Evolutionary conservation across 2,888 invertebrate species (phyloP).

Genomic region (Nephrocerus scutellatus): DNA sequence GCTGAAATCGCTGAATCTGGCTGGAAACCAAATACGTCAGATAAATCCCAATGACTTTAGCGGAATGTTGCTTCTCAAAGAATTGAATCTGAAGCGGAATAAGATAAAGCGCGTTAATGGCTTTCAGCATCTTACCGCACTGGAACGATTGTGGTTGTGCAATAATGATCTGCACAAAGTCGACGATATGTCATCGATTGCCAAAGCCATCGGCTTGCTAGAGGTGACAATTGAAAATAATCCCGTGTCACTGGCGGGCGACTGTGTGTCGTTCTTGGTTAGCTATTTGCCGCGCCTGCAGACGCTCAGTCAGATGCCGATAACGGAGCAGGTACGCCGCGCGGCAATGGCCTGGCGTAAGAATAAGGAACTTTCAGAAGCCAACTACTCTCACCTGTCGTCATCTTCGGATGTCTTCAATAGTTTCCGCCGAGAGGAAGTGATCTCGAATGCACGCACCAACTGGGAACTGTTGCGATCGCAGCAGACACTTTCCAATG

Average conservation of each 20-base stretch:
- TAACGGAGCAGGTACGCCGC: constrained; percentile 69
- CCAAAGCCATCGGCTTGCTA: constrained; percentile 66
- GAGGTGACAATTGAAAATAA: constrained; percentile 85
- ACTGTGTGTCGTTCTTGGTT: constrained; percentile 74
- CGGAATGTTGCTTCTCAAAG: constrained; percentile 70
- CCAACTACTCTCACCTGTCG: constrained; percentile 46
- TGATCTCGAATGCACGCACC: constrained; percentile 78
- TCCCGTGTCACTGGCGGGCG: constrained; percentile 71
- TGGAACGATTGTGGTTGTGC: constrained; percentile 52
- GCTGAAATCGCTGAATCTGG: constrained; percentile 84
- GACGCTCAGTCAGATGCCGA: constrained; percentile 68
- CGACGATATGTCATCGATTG: constrained; percentile 78
- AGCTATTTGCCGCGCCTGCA: constrained; percentile 69
- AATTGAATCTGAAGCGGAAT: constrained; percentile 84
- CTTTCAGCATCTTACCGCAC: constrained; percentile 70
- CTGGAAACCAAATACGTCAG: constrained; percentile 79
- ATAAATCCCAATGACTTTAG: constrained; percentile 71
- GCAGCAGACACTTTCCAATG: constrained; percentile 46
- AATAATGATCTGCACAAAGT: constrained; percentile 58
- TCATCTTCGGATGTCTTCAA: constrained; percentile 52
- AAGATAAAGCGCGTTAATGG: constrained; percentile 71
- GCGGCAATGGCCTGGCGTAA: constrained; percentile 74
- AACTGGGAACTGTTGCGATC: constrained; percentile 76
- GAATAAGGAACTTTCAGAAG: constrained; percentile 63
- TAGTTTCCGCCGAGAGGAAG: constrained; percentile 65